These are phyloP conservation scores for Zaprionus nigranus DNA, from an alignment of 1,140 invertebrate genomes.

Conservation along the genomic window DNA sequence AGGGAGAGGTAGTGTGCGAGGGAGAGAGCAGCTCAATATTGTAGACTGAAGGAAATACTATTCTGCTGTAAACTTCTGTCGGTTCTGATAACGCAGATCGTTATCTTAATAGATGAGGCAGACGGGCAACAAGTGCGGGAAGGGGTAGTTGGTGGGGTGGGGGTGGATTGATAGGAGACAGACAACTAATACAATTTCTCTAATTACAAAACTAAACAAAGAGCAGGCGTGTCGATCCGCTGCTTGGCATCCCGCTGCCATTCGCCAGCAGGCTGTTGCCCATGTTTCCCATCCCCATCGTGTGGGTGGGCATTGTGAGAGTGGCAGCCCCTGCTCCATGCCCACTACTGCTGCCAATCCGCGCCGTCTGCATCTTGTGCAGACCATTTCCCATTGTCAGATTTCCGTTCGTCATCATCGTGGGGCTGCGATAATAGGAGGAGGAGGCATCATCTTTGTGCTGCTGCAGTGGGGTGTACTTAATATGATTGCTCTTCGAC, in stretches of 20 bases:
- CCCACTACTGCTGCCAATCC: too few relatives aligned
- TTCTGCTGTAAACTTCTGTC: constrained; percentile 1
- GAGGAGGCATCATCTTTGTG: constrained; percentile 40
- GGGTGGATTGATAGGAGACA: not conserved
- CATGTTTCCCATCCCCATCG: not conserved
- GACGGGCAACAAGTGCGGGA: not conserved
- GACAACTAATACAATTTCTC: constrained; percentile 43
- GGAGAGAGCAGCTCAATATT: not conserved
- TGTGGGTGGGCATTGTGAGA: constrained; percentile 32
- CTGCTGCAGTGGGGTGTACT: constrained; percentile 70
- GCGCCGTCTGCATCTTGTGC: constrained; percentile 33
- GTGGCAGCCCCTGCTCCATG: not conserved
- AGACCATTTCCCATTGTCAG: constrained; percentile 55
- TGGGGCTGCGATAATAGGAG: constrained; percentile 65
- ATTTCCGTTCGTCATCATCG: constrained; percentile 50
- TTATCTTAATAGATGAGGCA: constrained; percentile 15
- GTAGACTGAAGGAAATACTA: constrained; percentile 12
- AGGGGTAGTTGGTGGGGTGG: not conserved
- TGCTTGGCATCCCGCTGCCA: constrained; percentile 72
- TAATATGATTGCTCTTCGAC: constrained; percentile 60
- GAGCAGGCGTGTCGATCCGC: constrained; percentile 69
- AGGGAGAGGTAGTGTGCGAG: not conserved
- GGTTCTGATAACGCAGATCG: constrained; percentile 19
- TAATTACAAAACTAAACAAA: constrained; percentile 76
- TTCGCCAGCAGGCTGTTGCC: constrained; percentile 72